Base-by-base conservation (phyloP, 2,888 invertebrate species). In the Hydroisotoma schaefferi region DNA sequence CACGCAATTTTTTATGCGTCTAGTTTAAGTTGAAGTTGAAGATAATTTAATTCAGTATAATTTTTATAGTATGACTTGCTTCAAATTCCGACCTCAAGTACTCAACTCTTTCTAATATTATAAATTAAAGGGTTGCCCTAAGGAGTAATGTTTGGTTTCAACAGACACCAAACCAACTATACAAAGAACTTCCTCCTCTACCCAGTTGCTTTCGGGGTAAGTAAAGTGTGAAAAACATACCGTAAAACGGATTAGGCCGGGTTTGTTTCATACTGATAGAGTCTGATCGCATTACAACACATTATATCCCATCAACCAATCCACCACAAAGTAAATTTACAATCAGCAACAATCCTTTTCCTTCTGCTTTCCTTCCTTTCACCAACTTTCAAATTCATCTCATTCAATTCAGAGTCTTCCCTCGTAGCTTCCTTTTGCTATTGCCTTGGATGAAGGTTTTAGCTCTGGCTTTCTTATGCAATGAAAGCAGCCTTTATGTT, bases 231-330 rank as follows among this genome's bases (percentile, higher is more conserved):
- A 70, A 67, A 61, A 67, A 62, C 60, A 60, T 53, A 54, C 57
- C 60, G 64, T 59, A 68, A 66, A 67, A 55, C 57, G 63, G 70
- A 70, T 70, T 68, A 70, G 53, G 38, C 55, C 56, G 65, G 68
- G 68, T 64, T 70, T 68, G 65, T 65, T 68, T 68, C 68, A 51
- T 63, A 59, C 65, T 63, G 68, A 68, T 67, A 70, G n/a, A n/a
- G 57, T 56, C 66, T 64, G 62, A 62, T 67, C 62, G 57, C 55
- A 57, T 60, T 65, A 56, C 52, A 49, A 56, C 15, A 12, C 55
- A 54, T 46, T 57, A 29, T 51, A 49, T 29, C 52, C 29, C 51
- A 28, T 54, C 38, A 47, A 44, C 52, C 29, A 29, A 56, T 23
- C 22, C 48, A 48, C 38, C 48, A 48, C 38, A 15, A 56, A 56